Percentiles rank a stretch among this genome's conserved stretches.
Evolutionary conservation across 2,888 invertebrate genomes (phyloP).

Genomic region (Amphipoea lucens): DNA sequence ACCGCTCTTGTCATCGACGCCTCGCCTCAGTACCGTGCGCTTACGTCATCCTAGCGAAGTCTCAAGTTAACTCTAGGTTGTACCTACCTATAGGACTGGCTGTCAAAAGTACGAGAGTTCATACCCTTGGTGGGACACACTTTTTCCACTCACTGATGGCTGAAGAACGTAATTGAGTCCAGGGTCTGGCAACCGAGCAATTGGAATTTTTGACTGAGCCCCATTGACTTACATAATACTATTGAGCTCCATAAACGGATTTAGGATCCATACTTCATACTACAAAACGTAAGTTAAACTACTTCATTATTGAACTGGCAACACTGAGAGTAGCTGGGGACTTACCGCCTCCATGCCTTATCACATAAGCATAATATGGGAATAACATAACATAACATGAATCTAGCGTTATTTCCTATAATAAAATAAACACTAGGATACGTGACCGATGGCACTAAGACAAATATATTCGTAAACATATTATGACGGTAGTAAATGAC

Average conservation of each 20-base stretch:
- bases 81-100: background rate
- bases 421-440: conserved; percentile 31
- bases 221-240: too few relatives aligned
- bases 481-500: conserved; percentile 48
- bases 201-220: background rate
- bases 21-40: background rate
- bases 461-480: conserved; percentile 39
- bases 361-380: background rate
- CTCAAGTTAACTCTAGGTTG: too few relatives aligned
- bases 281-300: background rate
- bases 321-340: background rate
- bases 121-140: background rate
- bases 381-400: conserved; percentile 13
- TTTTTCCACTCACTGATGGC: background rate
- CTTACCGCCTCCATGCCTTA: background rate
- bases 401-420: conserved; percentile 44
- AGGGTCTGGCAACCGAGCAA: background rate
- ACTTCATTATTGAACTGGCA: background rate
- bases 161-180: background rate
- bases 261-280: background rate
- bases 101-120: background rate
- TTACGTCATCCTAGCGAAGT: background rate
- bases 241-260: background rate
- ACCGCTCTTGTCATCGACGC: too few relatives aligned
- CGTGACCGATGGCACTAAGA: conserved; percentile 51